Conservation (phyloP, 2,113 vertebrate species). For the Murina feae region DNA sequence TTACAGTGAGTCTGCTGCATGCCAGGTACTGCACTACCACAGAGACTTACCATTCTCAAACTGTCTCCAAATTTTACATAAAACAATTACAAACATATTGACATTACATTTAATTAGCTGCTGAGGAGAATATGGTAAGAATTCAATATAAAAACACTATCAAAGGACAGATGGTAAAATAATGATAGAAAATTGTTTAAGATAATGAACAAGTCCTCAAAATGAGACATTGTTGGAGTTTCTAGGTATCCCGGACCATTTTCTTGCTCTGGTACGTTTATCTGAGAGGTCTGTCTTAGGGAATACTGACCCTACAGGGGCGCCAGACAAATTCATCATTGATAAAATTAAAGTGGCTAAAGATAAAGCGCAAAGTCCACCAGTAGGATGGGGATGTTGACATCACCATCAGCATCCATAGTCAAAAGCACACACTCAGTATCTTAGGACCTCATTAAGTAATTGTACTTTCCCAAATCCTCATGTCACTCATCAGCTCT, state of each 20-base stretch:
- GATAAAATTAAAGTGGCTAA: not conserved
- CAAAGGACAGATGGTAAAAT: not conserved
- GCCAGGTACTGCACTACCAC: not conserved
- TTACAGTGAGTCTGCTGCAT: not conserved
- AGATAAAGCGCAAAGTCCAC: not conserved
- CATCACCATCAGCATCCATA: not conserved
- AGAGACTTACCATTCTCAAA: not conserved
- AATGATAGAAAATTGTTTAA: not conserved
- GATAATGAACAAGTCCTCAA: not conserved
- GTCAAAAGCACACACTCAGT: not conserved
- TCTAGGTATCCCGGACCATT: not conserved
- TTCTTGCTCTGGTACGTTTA: not conserved
- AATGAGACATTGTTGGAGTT: not conserved
- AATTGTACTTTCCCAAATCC: not conserved
- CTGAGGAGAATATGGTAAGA: slow-evolving; percentile 8
- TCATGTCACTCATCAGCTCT: not conserved
- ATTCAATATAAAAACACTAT: slow-evolving; percentile 11
- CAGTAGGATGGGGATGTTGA: not conserved
- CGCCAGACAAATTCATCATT: not conserved
- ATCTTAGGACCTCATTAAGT: not conserved
- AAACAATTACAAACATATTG: not conserved
- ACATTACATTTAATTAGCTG: not conserved
- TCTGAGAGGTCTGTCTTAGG: not conserved
- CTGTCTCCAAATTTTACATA: not conserved
- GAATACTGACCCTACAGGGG: not conserved